Evolutionary conservation across 2,888 invertebrate species (phyloP), one percentile per base, ranked within the genome.

Genomic region (Sylvicola cinctus): DNA sequence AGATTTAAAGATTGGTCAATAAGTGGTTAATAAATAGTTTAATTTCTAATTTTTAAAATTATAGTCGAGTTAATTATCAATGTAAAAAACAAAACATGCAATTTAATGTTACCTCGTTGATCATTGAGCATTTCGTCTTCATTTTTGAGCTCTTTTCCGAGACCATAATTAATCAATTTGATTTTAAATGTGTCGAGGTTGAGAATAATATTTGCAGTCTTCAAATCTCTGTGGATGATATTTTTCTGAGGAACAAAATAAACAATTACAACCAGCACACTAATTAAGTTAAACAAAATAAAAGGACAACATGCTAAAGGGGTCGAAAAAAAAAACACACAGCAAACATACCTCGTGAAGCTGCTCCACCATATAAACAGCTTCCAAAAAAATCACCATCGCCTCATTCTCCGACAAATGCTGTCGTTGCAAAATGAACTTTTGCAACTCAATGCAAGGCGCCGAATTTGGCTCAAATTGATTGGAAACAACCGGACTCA

Each of bases 221-320:
- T 80, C 40, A 80, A 52, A 52, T 81, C 79, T 42, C 79, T 63
- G 51, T 80, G 79, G 4, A 79, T 76, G 48, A 81, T 71, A 49
- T 79, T 79, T 52, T 67, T 66, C 71, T 75, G 60, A 17, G 63
- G 62, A 39, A 36, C 38, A 29, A 34, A 16, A 29, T 4, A 11
- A 12, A 34, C 12, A 14, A 8, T 14, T 29, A 33, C 26, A 29
- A 26, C 34, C 30, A 17, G 16, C 7, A n/a, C n/a, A n/a, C n/a
- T n/a, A n/a, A n/a, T n/a, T n/a, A n/a, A n/a, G n/a, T n/a, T n/a
- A n/a, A n/a, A n/a, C n/a, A n/a, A n/a, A n/a, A n/a, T n/a, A n/a
- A n/a, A n/a, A n/a, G n/a, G n/a, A n/a, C n/a, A n/a, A n/a, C n/a
- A n/a, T n/a, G 20, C 4, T 20, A 8, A 6, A 6, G 20, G 20